Conservation (phyloP, 2,888 invertebrate species). For the Polietes domitor region DNA sequence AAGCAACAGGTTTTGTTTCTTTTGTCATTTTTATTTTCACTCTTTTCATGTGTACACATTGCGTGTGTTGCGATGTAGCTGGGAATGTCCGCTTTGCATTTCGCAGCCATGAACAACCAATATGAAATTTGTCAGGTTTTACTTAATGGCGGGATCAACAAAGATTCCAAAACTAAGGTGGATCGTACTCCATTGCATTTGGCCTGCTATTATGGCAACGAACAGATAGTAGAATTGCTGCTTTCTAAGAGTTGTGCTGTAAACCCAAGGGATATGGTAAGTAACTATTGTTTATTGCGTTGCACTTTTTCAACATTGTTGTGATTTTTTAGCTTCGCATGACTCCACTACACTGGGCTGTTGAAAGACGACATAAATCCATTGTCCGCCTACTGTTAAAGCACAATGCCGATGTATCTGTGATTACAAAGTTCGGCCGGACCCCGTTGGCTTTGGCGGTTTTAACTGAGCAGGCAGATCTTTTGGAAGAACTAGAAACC, state of each 20-base stretch:
- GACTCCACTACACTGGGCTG: slow-evolving; percentile 98
- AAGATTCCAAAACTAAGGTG: slow-evolving; percentile 95
- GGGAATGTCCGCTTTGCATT: slow-evolving; percentile 94
- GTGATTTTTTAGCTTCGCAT: slow-evolving; percentile 85
- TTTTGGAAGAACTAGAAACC: slow-evolving; percentile 83
- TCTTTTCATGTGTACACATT: slow-evolving; percentile 7
- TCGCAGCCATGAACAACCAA: slow-evolving; percentile 92
- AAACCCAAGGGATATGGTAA: slow-evolving; percentile 90
- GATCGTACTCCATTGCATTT: slow-evolving; percentile 95
- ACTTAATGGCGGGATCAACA: slow-evolving; percentile 91
- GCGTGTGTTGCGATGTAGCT: slow-evolving; percentile 48
- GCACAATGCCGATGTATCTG: slow-evolving; percentile 87
- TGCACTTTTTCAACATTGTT: neutral
- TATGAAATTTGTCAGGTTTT: slow-evolving; percentile 90
- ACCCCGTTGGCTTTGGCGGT: slow-evolving; percentile 86
- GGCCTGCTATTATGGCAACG: slow-evolving; percentile 92
- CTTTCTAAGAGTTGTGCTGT: slow-evolving; percentile 87
- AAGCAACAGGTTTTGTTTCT: slow-evolving; percentile 62
- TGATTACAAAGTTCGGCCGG: slow-evolving; percentile 88
- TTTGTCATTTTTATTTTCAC: slow-evolving; percentile 26
- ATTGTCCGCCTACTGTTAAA: slow-evolving; percentile 87
- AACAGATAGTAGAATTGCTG: slow-evolving; percentile 86
- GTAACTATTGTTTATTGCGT: too few species aligned
- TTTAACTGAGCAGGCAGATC: slow-evolving; percentile 85
- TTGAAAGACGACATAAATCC: slow-evolving; percentile 88